These are phyloP conservation scores for Sebastiscus albofasciatus DNA, from an alignment of 2,797 vertebrate species.

Conservation along the genomic window DNA sequence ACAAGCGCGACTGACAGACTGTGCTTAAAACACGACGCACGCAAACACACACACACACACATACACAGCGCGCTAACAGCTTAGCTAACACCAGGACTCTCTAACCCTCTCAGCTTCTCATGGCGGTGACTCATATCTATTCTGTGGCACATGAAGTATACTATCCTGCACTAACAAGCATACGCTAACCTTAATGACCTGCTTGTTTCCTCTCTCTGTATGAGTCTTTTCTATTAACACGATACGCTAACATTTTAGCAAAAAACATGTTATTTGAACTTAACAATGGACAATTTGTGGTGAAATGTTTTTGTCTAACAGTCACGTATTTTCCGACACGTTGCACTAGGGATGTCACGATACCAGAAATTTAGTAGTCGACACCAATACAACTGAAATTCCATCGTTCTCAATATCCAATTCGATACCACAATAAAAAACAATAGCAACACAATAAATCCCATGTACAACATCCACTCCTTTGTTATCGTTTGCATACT, in stretches of 20 bases:
- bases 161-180: conserved; percentile 54
- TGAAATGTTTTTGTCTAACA: neutral
- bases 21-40: conserved; percentile 64
- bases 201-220: neutral
- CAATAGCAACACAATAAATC: too few relatives aligned
- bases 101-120: conserved; percentile 54
- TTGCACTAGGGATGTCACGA: neutral
- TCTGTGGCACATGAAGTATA: conserved; percentile 49
- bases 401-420: too few relatives aligned
- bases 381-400: too few relatives aligned
- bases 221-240: neutral
- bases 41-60: conserved; percentile 35
- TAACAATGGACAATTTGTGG: neutral
- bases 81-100: conserved; percentile 59
- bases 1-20: conserved; percentile 70
- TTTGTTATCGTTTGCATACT: too few relatives aligned
- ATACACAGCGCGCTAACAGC: conserved; percentile 29
- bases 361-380: too few relatives aligned
- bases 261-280: neutral
- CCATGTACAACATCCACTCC: too few relatives aligned
- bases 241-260: neutral
- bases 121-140: conserved; percentile 68
- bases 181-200: conserved; percentile 38
- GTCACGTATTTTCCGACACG: neutral
- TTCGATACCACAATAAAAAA: accelerated